Conservation (phyloP, 2,797 vertebrate species). For the Coendou prehensilis region DNA sequence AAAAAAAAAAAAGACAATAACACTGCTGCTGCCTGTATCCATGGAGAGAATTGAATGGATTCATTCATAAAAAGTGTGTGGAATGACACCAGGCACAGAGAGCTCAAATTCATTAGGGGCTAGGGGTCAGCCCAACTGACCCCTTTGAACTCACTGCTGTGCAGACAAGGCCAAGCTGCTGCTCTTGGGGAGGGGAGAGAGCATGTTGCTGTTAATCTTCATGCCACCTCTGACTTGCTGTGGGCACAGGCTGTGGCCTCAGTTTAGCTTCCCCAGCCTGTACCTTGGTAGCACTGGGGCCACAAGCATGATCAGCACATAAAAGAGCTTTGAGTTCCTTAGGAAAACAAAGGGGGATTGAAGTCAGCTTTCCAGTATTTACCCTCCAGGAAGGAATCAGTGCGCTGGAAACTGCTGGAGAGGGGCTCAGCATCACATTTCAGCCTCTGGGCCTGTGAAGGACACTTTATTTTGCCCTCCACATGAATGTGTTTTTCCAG, state of each 20-base stretch:
- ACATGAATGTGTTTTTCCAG: not conserved
- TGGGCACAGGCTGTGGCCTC: not conserved
- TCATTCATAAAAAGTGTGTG: not conserved
- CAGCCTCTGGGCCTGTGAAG: not conserved
- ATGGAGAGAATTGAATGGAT: not conserved
- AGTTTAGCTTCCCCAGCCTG: not conserved
- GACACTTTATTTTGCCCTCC: not conserved
- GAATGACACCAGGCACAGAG: accelerated
- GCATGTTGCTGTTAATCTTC: not conserved
- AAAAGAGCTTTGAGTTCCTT: not conserved
- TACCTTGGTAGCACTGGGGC: not conserved
- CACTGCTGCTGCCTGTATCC: not conserved
- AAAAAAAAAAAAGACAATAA: not conserved
- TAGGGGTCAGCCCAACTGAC: accelerated
- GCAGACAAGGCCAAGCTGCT: not conserved
- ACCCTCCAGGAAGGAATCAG: not conserved
- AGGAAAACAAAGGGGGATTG: too few species aligned
- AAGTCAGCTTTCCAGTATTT: not conserved
- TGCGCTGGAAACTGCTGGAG: not conserved
- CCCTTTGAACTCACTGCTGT: accelerated
- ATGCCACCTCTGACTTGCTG: not conserved
- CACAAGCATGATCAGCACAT: not conserved
- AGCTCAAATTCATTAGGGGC: accelerated
- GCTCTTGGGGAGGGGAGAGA: not conserved
- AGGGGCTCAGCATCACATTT: accelerated